phyloP scores from a whole-genome alignment of 2,797 vertebrate species.

The Acanthornis magna region DNA sequence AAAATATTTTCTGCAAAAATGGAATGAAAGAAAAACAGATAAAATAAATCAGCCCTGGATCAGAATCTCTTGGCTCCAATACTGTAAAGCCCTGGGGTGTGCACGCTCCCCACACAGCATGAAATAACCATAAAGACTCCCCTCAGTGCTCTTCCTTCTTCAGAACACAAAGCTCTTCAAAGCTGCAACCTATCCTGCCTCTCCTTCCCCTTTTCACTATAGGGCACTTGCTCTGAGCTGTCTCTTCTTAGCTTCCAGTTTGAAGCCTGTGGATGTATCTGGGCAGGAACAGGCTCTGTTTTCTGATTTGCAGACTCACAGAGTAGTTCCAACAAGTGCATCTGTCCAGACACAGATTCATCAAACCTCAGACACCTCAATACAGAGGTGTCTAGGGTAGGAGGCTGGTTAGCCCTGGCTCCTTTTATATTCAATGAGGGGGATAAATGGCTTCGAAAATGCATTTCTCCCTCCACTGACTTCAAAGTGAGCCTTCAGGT shows the following conservation, averaged over 20 bases:
- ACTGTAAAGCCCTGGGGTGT: not conserved
- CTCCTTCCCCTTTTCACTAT: not conserved
- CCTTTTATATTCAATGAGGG: conserved; percentile 28
- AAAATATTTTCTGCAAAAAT: not conserved
- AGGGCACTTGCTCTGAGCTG: not conserved
- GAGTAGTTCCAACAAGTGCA: not conserved
- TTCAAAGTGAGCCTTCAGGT: conserved; percentile 39
- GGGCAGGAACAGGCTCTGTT: not conserved
- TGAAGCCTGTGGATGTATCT: not conserved
- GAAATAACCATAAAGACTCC: not conserved
- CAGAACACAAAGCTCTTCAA: not conserved
- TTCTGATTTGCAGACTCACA: not conserved
- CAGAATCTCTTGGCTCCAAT: not conserved
- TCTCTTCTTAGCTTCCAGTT: not conserved
- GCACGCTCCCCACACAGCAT: not conserved
- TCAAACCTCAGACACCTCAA: not conserved
- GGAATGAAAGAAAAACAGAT: not conserved
- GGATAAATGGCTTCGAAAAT: conserved; percentile 21
- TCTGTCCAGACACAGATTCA: not conserved
- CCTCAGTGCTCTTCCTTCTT: not conserved
- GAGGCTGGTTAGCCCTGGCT: not conserved
- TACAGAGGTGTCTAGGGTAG: not conserved
- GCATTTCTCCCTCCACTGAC: not conserved
- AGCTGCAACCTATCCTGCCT: not conserved
- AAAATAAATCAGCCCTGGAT: not conserved